Evolutionary conservation across 2,113 vertebrate genomes (phyloP).

Genomic region (Macaca nemestrina): DNA sequence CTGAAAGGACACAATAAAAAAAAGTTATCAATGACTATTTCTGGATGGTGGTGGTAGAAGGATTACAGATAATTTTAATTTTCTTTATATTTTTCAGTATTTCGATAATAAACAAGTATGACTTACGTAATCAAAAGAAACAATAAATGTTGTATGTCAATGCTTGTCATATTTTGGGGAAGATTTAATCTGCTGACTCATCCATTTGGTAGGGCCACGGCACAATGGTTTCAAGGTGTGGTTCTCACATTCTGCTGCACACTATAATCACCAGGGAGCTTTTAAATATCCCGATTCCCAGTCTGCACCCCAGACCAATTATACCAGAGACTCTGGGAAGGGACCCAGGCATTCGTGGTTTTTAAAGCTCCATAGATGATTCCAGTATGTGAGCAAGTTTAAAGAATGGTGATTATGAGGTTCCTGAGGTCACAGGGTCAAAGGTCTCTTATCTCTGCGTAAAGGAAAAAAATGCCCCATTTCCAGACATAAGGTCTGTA

Average conservation of each 20-base stretch:
- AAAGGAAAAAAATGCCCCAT: background rate
- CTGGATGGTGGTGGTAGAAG: background rate
- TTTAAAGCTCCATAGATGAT: background rate
- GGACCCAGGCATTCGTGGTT: background rate
- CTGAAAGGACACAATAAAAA: background rate
- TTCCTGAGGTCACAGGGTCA: background rate
- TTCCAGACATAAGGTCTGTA: background rate
- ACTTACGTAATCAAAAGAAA: background rate
- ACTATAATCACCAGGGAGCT: background rate
- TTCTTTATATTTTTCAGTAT: conserved; percentile 25
- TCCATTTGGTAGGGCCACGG: background rate
- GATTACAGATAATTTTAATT: conserved; percentile 7
- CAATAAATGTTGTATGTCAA: background rate
- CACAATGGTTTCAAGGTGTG: background rate
- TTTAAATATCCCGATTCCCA: background rate
- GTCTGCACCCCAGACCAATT: background rate
- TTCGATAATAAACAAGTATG: background rate
- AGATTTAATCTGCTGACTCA: conserved; percentile 2
- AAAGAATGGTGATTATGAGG: background rate
- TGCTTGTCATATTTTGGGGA: background rate
- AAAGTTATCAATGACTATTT: conserved; percentile 6
- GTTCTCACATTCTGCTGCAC: background rate
- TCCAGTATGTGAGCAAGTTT: background rate
- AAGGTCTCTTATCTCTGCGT: background rate
- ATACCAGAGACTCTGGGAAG: background rate